Evolutionary conservation across 2,888 invertebrate genomes (phyloP), one percentile per base, ranked within the genome.

Genomic region (Linnaemya tessellans): DNA sequence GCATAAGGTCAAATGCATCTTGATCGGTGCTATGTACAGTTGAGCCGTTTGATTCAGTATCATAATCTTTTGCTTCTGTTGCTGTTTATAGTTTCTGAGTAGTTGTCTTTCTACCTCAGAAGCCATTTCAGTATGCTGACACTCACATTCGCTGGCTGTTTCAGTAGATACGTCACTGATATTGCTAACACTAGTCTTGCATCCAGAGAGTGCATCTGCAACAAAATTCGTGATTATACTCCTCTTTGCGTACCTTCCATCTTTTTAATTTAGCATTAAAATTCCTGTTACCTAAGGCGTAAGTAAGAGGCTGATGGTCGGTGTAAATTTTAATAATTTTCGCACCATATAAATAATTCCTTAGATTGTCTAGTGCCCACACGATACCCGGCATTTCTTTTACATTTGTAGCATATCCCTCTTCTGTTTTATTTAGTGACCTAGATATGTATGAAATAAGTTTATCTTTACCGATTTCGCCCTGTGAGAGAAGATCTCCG

Each of bases 1-100:
- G 84, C 49, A 88, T 87, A 3, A 49, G 18, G 49, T 87, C 87
- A 3, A 84, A 78, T 10, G 35, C 70, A 30, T 87, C 84, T 38
- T 87, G 85, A 10, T 80, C 80, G 0, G 83, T 87, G 71, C 86
- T 86, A 58, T 87, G 86, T 1, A 74, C 35, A 3, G 86, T 79
- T 35, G 54, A 54, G 3, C 54, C 22, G 0, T 41, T 71, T n/a
- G 51, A 65, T 20, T 11, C 4, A 0, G 1, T 15, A 9, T 64
- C 62, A 20, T 65, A 20, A 15, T 46, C 58, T 20, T 35, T 38
- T 1, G 15, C 51, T 41, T 67, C 68, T 9, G 67, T 60, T 11
- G 62, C 3, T 35, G 35, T 35, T 35, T 35, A 7, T 35, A 35
- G 7, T 35, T 35, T 35, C 4, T 7, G 35, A 35, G 7, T 5